phyloP scores from a whole-genome alignment of 1,140 invertebrate species.

The Procambarus clarkii region DNA sequence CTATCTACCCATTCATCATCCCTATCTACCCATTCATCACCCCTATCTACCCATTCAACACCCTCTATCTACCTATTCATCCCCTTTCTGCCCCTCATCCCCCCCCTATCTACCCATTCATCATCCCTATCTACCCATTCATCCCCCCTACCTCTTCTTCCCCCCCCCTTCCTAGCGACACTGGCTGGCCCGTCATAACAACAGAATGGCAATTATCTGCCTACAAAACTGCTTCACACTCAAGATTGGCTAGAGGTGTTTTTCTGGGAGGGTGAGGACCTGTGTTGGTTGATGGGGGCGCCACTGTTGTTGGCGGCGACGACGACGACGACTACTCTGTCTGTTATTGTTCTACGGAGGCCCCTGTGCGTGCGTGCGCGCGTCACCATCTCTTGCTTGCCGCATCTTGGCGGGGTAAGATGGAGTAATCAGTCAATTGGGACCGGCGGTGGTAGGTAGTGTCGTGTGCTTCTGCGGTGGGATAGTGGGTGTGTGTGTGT shows the following conservation, averaged over 20 bases:
- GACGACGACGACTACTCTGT: neutral
- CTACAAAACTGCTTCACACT: conserved; percentile 54
- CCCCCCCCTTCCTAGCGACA: neutral
- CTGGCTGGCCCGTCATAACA: conserved; percentile 26
- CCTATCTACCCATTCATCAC: neutral
- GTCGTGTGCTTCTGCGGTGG: too few species aligned
- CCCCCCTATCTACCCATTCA: neutral
- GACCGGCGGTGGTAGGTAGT: too few species aligned
- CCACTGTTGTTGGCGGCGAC: neutral
- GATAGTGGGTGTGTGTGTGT: too few species aligned
- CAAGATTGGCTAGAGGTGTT: conserved; percentile 43
- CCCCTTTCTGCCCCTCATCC: neutral
- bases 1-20: neutral
- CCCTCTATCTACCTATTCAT: neutral
- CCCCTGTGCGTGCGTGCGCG: neutral
- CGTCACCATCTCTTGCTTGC: too few species aligned
- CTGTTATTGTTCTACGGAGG: neutral
- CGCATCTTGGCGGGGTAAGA: too few species aligned
- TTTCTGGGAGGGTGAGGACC: conserved; percentile 12
- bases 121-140: neutral
- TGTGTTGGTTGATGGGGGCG: neutral
- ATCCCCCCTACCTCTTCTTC: neutral
- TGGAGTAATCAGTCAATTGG: too few species aligned
- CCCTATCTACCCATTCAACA: neutral
- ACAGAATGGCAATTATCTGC: conserved; percentile 35